Percentiles rank a stretch among this genome's conserved stretches.
phyloP scores from a whole-genome alignment of 2,888 invertebrate species.

The Adelphocoris suturalis region DNA sequence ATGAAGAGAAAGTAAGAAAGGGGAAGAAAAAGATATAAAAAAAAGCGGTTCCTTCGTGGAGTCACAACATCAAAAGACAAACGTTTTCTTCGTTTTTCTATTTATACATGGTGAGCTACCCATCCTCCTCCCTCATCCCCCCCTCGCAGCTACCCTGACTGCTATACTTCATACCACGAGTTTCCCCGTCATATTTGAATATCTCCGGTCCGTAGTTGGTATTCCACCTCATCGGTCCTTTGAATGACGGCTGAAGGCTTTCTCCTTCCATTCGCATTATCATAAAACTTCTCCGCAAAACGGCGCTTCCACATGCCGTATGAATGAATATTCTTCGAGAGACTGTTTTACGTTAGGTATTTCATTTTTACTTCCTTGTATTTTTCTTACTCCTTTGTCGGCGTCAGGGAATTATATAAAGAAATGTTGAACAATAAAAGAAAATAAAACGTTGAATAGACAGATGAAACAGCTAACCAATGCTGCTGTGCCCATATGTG shows the following conservation, averaged over 20 bases:
- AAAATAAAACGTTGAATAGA: too few relatives aligned
- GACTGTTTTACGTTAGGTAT: neutral
- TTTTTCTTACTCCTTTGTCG: neutral
- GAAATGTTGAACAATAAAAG: too few relatives aligned
- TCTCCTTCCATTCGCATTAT: conserved; percentile 41
- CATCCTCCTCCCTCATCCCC: neutral
- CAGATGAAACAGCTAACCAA: too few relatives aligned
- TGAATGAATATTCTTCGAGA: conserved; percentile 1
- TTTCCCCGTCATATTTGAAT: conserved; percentile 21
- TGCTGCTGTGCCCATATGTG: too few relatives aligned
- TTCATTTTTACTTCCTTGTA: neutral
- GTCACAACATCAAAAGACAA: conserved; percentile 46
- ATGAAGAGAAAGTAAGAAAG: conserved; percentile 31
- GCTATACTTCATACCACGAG: conserved; percentile 29
- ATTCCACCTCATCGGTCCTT: conserved; percentile 48
- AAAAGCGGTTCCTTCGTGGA: neutral
- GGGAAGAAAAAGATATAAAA: neutral
- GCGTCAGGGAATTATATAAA: too few relatives aligned
- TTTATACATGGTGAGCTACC: conserved; percentile 12
- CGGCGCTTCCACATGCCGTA: conserved; percentile 17
- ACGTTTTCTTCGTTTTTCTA: conserved; percentile 45
- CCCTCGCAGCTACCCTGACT: neutral
- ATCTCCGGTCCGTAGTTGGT: conserved; percentile 46
- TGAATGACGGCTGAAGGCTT: conserved; percentile 55
- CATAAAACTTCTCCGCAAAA: conserved; percentile 24